Percentiles rank a stretch among this genome's conserved stretches.
Evolutionary conservation across 2,888 invertebrate species (phyloP).

Genomic region (Drosophila mulleri): DNA sequence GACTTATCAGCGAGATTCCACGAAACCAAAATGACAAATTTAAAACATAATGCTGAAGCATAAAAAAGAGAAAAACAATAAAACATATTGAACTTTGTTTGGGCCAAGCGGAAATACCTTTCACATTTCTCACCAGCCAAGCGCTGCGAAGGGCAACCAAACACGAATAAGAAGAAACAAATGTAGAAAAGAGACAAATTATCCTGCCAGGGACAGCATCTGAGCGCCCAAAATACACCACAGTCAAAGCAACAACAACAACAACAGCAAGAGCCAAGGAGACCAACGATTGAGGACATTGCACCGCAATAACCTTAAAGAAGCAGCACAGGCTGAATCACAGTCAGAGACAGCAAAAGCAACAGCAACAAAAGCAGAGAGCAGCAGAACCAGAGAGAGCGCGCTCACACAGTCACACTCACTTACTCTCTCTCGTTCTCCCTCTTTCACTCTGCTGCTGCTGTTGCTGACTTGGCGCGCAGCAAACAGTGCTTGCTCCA

Average conservation of each 20-base stretch:
- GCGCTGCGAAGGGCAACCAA: constrained; percentile 61
- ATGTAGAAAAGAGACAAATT: constrained; percentile 20
- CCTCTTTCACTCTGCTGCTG: constrained; percentile 5
- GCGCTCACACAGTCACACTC: not conserved
- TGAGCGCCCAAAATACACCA: constrained; percentile 65
- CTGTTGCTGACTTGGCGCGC: constrained; percentile 63
- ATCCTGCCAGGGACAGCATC: constrained; percentile 65
- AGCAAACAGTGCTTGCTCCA: constrained; percentile 56
- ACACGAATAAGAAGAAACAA: constrained; percentile 15
- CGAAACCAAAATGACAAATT: constrained; percentile 17
- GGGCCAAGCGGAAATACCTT: constrained; percentile 68
- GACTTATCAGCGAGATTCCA: constrained; percentile 9
- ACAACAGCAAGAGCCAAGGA: constrained; percentile 60
- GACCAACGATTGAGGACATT: constrained; percentile 80
- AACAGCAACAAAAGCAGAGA: constrained; percentile 25
- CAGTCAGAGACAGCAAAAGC: constrained; percentile 24
- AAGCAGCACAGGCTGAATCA: constrained; percentile 63
- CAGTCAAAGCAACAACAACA: constrained; percentile 7
- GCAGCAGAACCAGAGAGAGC: constrained; percentile 10
- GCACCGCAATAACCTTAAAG: constrained; percentile 83
- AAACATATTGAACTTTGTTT: constrained; percentile 30
- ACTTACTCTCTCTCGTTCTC: not conserved
- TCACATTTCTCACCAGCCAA: constrained; percentile 58
- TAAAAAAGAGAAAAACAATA: not conserved
- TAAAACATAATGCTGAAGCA: constrained; percentile 4